Evolutionary conservation across 2,797 vertebrate genomes (phyloP).

Genomic region (Agapornis canus): DNA sequence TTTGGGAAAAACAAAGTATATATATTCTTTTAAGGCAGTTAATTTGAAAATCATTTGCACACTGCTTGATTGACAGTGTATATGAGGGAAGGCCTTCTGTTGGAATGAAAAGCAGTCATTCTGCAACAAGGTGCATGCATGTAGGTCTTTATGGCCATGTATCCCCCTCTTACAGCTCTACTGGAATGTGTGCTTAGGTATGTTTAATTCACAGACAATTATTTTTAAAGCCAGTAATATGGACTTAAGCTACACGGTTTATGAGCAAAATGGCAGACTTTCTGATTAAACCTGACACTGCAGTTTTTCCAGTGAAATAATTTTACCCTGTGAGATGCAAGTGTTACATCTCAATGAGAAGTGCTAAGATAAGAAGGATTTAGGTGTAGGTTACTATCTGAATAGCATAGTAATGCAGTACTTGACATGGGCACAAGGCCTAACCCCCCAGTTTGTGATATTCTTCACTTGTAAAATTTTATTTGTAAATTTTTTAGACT

Average conservation of each 20-base stretch:
- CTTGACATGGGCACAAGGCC: neutral
- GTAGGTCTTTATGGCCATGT: accelerated
- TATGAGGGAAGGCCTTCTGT: neutral
- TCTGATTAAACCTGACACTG: neutral
- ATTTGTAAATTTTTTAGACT: neutral
- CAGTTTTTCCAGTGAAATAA: neutral
- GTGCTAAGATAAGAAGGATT: neutral
- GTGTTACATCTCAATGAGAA: neutral
- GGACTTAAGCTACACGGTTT: neutral
- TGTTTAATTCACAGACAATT: neutral
- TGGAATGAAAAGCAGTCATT: accelerated
- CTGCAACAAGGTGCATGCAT: accelerated
- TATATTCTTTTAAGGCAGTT: neutral
- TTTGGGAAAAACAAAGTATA: neutral
- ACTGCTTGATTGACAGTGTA: neutral
- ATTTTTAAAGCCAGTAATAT: neutral
- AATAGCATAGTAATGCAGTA: neutral
- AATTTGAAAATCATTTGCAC: neutral
- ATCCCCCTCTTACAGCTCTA: neutral
- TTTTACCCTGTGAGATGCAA: neutral
- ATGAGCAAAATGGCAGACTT: neutral
- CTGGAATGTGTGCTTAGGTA: neutral
- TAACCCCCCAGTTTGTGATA: accelerated
- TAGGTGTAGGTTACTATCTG: neutral
- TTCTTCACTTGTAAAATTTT: neutral